These are phyloP conservation scores for Coracopsis vasa DNA, from an alignment of 2,113 vertebrate species.

Conservation along the genomic window DNA sequence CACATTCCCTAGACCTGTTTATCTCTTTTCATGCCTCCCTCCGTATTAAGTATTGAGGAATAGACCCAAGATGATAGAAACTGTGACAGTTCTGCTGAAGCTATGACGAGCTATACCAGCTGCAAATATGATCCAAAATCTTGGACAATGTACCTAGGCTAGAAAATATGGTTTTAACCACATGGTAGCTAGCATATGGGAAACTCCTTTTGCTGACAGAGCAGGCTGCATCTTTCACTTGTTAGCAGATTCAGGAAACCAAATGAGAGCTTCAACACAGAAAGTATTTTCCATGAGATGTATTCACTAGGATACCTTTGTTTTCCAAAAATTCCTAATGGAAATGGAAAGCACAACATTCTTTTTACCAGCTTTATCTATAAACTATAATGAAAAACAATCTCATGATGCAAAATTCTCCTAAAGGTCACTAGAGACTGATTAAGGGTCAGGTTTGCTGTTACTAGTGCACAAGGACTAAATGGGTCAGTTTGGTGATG, in stretches of 20 bases:
- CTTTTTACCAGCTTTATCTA: neutral
- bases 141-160: neutral
- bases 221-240: neutral
- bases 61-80: neutral
- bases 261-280: neutral
- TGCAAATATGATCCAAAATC: neutral
- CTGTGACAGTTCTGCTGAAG: neutral
- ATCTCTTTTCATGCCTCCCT: slow-evolving; percentile 1
- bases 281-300: neutral
- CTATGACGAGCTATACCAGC: neutral
- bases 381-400: neutral
- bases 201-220: neutral
- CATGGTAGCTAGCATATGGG: neutral
- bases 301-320: neutral
- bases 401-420: neutral
- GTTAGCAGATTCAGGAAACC: neutral
- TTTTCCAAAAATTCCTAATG: neutral
- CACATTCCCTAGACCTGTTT: slow-evolving; percentile 36
- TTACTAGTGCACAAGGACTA: neutral
- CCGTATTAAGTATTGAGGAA: neutral
- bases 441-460: neutral
- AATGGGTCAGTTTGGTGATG: neutral
- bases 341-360: neutral
- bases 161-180: neutral
- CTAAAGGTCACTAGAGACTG: neutral